Evolutionary conservation across 2,113 vertebrate species (phyloP), one percentile per base, ranked within the genome.

Genomic region (Callorhinus ursinus): DNA sequence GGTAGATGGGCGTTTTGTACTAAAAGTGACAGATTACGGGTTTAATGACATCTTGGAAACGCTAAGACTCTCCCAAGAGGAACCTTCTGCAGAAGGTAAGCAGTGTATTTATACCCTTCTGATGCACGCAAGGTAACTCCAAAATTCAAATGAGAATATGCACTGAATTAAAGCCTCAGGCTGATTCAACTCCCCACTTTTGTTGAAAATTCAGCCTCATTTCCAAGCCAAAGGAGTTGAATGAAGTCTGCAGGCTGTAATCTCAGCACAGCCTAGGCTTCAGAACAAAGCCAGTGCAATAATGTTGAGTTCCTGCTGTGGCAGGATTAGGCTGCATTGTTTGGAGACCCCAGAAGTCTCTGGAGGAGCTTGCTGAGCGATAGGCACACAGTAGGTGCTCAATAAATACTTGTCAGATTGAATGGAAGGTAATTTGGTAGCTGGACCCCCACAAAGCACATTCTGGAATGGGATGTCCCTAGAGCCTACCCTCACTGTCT

Each of bases 1-100:
- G 84, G 99, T 99, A 80, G 99, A 99, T 1, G 99, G 99, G 0
- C 98, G 99, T 59, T 99, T 99, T 97, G 99, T 99, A 82, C 98
- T 99, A 86, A 99, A 99, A 98, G 99, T 99, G 95, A 99, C 99
- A 4, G 99, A 99, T 98, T 99, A 99, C 24, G 99, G 99, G 16
- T 99, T 99, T 91, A 99, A 99, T 0, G 99, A 99, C 85, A 98
- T 99, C 31, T 97, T 99, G 84, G 99, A 99, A 89, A 98, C 98
- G 67, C 99, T 99, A 97, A 99, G 98, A 98, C 98, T 98, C 77
- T 98, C 98, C 0, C 96, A 98, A 63, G 88, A 98, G 80, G 97
- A 99, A 51, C 98, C 96, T 74, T 97, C 98, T 31, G 98, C 99
- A 67, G 99, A 99, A 99, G 99, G 99, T 99, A 98, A 83, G 98